Evolutionary conservation across 2,113 vertebrate species (phyloP).

Genomic region (Tamias sibiricus): DNA sequence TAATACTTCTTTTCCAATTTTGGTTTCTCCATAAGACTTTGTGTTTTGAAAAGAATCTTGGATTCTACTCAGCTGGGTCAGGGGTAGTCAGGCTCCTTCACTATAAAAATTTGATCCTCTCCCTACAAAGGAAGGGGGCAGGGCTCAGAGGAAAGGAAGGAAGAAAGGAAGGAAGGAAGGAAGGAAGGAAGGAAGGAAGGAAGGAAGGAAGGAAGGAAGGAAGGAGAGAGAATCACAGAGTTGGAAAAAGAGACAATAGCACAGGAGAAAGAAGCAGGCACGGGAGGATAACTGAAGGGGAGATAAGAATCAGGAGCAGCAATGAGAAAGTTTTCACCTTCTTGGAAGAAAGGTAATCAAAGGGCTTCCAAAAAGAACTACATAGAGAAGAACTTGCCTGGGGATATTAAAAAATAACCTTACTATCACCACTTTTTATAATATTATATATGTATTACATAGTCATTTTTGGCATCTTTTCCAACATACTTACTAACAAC

Average conservation of each 20-base stretch:
- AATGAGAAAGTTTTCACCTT: not conserved
- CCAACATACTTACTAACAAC: not conserved
- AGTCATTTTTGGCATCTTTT: not conserved
- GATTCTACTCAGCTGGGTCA: not conserved
- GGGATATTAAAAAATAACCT: not conserved
- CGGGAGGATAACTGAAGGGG: not conserved
- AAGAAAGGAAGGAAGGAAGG: not conserved
- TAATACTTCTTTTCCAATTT: slow-evolving; percentile 4
- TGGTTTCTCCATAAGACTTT: not conserved
- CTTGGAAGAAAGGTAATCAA: not conserved
- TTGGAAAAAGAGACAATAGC: not conserved
- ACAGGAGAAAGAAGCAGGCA: not conserved
- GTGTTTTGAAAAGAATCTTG: not conserved
- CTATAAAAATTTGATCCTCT: not conserved
- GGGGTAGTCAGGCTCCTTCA: not conserved
- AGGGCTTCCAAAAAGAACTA: not conserved
- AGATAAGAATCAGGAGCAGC: not conserved
- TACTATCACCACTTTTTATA: not conserved
- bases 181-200: not conserved
- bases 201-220: not conserved
- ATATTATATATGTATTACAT: not conserved
- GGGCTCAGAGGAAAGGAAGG: not conserved
- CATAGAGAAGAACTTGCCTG: not conserved
- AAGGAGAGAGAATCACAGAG: not conserved
- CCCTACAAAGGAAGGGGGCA: not conserved